Conservation (phyloP, 2,797 vertebrate species). For the Hylomyscus alleni region DNA sequence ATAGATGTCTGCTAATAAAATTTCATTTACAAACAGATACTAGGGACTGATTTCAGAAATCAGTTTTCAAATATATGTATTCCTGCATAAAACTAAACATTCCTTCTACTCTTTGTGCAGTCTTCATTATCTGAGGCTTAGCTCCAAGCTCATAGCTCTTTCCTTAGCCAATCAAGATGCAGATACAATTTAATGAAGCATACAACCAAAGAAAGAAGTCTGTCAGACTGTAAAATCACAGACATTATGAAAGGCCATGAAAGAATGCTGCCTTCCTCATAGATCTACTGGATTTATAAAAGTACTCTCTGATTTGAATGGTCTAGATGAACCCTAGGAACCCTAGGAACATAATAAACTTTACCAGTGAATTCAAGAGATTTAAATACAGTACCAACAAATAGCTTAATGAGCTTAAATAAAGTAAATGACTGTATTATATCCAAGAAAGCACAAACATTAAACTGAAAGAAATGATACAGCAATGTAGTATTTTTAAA, state of each 20-base stretch:
- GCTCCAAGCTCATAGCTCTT: background rate
- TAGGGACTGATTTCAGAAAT: background rate
- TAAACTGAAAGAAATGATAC: background rate
- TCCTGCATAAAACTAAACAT: background rate
- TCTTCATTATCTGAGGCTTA: background rate
- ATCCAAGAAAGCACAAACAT: background rate
- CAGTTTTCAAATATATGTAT: background rate
- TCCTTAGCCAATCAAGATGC: background rate
- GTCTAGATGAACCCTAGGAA: too few relatives aligned
- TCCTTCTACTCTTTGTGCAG: background rate
- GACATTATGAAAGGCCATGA: background rate
- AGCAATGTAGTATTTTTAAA: background rate
- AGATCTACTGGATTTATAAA: background rate
- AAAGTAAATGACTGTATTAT: background rate
- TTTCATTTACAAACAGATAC: background rate
- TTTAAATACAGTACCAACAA: background rate
- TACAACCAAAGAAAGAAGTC: background rate
- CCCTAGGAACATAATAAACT: too few relatives aligned
- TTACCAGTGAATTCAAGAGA: background rate
- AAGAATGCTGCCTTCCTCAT: background rate
- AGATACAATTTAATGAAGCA: background rate
- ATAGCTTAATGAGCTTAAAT: background rate
- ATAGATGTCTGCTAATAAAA: background rate
- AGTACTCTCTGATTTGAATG: background rate
- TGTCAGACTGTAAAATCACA: background rate